These are phyloP conservation scores for Drosophila kanekoi DNA, from an alignment of 2,888 invertebrate species.

Conservation along the genomic window DNA sequence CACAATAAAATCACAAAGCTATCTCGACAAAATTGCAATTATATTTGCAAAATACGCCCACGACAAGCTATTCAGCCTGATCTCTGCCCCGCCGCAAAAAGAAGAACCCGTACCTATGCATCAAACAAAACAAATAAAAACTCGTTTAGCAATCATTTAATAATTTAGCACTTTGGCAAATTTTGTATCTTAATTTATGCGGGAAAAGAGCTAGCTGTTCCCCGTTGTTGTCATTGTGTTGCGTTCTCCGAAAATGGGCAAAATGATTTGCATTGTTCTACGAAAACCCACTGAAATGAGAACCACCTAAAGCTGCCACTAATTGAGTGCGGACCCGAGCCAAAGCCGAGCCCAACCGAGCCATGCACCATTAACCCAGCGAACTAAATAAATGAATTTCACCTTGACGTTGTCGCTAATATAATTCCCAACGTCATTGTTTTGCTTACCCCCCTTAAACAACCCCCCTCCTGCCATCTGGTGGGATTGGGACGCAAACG, in stretches of 20 bases:
- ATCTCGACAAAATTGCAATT: constrained; percentile 7
- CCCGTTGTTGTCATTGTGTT: constrained; percentile 37
- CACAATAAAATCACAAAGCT: constrained; percentile 6
- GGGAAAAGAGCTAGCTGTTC: constrained; percentile 36
- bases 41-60: constrained; percentile 33
- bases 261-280: constrained; percentile 40
- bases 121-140: constrained; percentile 42
- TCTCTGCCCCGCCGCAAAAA: constrained; percentile 2
- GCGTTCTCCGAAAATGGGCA: constrained; percentile 15
- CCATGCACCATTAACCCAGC: constrained; percentile 70
- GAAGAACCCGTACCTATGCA: constrained; percentile 22
- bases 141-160: constrained; percentile 72
- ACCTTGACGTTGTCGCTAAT: constrained; percentile 69
- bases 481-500: neutral
- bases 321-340: constrained; percentile 29
- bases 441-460: constrained; percentile 38
- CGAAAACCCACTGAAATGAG: constrained; percentile 3
- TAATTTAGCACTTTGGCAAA: constrained; percentile 75
- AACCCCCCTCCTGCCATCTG: too few relatives aligned
- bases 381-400: constrained; percentile 74
- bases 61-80: neutral
- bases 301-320: constrained; percentile 20
- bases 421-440: constrained; percentile 70
- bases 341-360: constrained; percentile 23
- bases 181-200: constrained; percentile 64